These are phyloP conservation scores for Eustalomyia histrio DNA, from an alignment of 2,888 invertebrate species.

Conservation along the genomic window DNA sequence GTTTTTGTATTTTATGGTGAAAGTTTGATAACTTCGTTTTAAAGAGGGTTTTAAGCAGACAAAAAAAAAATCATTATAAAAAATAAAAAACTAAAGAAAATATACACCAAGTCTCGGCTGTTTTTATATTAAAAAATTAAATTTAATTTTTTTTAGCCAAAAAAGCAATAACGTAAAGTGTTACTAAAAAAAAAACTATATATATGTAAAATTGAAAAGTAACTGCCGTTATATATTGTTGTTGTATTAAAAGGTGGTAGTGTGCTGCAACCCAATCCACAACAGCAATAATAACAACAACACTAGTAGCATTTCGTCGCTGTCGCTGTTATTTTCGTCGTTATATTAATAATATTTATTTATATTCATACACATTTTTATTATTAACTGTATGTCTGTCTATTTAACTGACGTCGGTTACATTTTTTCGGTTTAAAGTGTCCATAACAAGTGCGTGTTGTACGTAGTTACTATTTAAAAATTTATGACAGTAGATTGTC, in stretches of 20 bases:
- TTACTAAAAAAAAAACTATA: constrained; percentile 26
- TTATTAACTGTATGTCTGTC: constrained; percentile 28
- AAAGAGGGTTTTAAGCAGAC: constrained; percentile 33
- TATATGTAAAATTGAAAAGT: constrained; percentile 15
- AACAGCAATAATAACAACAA: constrained; percentile 29
- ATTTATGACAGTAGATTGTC: background rate
- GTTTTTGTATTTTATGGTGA: constrained; percentile 48
- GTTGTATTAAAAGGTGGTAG: constrained; percentile 18
- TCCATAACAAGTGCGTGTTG: constrained; percentile 43
- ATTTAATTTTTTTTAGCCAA: constrained; percentile 16
- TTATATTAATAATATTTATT: constrained; percentile 51
- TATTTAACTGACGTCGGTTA: constrained; percentile 20
- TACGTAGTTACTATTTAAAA: constrained; percentile 18
- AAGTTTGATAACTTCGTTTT: constrained; percentile 61
- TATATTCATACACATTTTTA: constrained; percentile 28
- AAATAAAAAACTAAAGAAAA: constrained; percentile 37
- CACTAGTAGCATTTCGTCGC: constrained; percentile 22
- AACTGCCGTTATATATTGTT: constrained; percentile 33
- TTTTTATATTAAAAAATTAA: constrained; percentile 12
- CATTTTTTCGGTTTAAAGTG: constrained; percentile 7
- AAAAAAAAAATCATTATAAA: constrained; percentile 35
- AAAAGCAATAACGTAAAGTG: constrained; percentile 27
- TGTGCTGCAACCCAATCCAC: constrained; percentile 20
- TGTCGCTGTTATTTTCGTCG: constrained; percentile 32
- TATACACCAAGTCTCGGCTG: constrained; percentile 18